A percentile compares a stretch with the other conserved stretches of the same genome.
Evolutionary conservation across 1,140 invertebrate species (phyloP).

Genomic region (Diplogasteroides magnus): DNA sequence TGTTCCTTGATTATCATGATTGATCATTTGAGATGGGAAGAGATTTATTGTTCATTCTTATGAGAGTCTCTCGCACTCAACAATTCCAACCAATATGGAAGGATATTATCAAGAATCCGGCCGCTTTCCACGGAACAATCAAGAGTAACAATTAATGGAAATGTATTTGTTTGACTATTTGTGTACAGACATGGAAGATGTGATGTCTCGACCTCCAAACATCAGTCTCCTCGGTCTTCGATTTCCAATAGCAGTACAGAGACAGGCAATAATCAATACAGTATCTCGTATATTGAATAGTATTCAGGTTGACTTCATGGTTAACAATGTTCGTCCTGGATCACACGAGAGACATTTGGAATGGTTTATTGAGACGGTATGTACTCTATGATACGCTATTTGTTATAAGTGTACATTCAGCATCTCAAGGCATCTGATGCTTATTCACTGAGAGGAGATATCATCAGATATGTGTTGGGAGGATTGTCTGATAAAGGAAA

Average conservation of each 20-base stretch:
- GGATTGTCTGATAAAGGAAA: no score
- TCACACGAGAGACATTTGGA: neutral
- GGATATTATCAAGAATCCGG: slow-evolving; percentile 12
- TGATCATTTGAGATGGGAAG: slow-evolving; percentile 2
- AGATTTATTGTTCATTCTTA: slow-evolving; percentile 10
- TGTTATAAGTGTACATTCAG: no score
- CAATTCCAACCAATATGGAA: slow-evolving; percentile 11
- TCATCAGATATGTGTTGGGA: no score
- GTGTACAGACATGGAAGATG: neutral
- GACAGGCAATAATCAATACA: neutral
- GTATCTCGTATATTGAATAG: slow-evolving; percentile 2
- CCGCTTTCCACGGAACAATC: neutral
- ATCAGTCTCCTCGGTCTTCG: neutral
- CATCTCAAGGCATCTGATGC: no score
- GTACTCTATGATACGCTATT: no score
- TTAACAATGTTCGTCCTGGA: neutral
- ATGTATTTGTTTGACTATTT: neutral
- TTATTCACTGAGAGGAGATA: no score
- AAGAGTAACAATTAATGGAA: neutral
- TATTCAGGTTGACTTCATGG: neutral
- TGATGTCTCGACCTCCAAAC: slow-evolving; percentile 4
- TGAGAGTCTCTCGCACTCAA: neutral
- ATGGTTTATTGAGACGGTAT: neutral
- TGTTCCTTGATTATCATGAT: neutral
- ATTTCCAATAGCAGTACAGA: neutral